phyloP scores from a whole-genome alignment of 1,140 invertebrate species.

The Trichonephila inaurata region DNA sequence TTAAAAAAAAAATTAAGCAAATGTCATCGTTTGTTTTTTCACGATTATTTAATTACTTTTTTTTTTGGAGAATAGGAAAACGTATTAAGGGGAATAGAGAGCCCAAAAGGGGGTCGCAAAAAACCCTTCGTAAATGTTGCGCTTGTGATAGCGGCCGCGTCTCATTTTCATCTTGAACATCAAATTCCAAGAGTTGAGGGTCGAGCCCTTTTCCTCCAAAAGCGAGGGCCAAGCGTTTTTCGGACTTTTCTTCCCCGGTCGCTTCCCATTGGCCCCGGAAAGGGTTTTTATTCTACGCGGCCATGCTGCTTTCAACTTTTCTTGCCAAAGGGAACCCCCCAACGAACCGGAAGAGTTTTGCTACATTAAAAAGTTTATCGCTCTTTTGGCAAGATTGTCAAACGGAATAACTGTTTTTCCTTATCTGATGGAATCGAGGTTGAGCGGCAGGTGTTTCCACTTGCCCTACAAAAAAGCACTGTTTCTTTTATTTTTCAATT shows the following conservation, averaged over 20 bases:
- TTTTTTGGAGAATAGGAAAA: too few species aligned
- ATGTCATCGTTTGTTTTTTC: too few species aligned
- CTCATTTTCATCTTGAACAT: not conserved
- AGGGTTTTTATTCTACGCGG: conserved; percentile 29
- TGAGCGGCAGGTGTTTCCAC: conserved; percentile 25
- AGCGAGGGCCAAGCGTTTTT: conserved; percentile 66
- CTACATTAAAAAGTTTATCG: not conserved
- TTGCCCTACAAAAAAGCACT: not conserved
- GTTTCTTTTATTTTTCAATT: not conserved
- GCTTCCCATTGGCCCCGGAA: conserved; percentile 40
- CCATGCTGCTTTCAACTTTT: too few species aligned
- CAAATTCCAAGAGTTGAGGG: conserved; percentile 49
- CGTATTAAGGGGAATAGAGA: not conserved
- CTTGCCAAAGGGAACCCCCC: conserved; percentile 49
- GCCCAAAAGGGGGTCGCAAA: not conserved
- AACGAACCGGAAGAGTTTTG: not conserved
- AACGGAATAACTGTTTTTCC: not conserved
- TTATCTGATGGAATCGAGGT: conserved; percentile 11
- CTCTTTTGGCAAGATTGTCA: not conserved
- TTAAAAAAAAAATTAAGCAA: too few species aligned
- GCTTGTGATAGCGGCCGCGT: not conserved
- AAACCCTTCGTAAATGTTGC: not conserved
- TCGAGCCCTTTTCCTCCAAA: conserved; percentile 45
- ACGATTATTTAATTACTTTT: too few species aligned
- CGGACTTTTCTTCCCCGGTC: conserved; percentile 8